These are phyloP conservation scores for Synaphobranchus kaupii DNA, from an alignment of 2,797 vertebrate species.

Conservation along the genomic window DNA sequence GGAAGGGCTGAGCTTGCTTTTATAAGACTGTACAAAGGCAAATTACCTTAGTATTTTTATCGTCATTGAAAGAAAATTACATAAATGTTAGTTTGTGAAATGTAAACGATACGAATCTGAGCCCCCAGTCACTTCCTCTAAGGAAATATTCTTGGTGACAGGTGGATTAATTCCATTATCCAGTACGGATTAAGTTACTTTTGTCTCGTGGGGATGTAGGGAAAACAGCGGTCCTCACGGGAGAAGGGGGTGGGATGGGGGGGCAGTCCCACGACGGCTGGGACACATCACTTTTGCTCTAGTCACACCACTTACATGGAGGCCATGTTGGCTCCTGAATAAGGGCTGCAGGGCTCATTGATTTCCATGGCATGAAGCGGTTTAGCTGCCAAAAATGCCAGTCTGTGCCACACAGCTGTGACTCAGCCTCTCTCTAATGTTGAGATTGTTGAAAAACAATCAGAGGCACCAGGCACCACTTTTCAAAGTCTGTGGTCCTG, in stretches of 20 bases:
- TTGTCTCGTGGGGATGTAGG: background rate
- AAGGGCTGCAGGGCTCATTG: background rate
- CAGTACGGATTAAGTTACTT: background rate
- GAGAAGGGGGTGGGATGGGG: background rate
- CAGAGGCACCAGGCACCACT: background rate
- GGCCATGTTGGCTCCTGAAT: background rate
- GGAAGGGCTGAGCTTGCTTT: background rate
- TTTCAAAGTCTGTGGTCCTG: background rate
- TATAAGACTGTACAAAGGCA: background rate
- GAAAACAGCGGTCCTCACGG: background rate
- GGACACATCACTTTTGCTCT: background rate
- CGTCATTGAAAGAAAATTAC: background rate
- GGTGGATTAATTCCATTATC: constrained; percentile 19
- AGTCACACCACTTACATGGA: constrained; percentile 1
- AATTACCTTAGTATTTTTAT: background rate
- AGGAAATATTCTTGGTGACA: background rate
- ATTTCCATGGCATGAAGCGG: background rate
- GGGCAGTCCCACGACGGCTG: background rate
- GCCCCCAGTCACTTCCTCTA: background rate
- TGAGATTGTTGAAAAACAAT: background rate
- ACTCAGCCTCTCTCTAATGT: background rate
- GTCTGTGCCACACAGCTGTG: background rate
- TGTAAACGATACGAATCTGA: background rate
- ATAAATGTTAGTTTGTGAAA: background rate
- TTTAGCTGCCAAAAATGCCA: background rate